Evolutionary conservation across 1,140 invertebrate genomes (phyloP), one percentile per base, ranked within the genome.

Genomic region (Anastatus disparis): DNA sequence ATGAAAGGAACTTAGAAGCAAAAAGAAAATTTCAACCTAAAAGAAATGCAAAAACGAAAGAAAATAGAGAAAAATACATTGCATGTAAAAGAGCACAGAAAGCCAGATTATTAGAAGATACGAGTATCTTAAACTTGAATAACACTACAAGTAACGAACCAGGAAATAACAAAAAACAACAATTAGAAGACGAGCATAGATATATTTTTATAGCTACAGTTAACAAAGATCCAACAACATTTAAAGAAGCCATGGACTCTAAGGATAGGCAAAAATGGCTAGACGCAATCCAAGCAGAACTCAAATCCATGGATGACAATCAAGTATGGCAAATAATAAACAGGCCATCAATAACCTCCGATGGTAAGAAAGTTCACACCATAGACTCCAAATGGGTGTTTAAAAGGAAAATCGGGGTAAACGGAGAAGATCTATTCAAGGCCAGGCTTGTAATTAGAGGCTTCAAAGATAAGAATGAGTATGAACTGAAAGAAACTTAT

Each of bases 361-460:
- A 22, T 0, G 15, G 20, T 15, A 31, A 17, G 3, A 46, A 26
- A 56, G 22, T 13, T 27, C 56, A 68, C 22, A n/a, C 61, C 0
- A 44, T 69, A 0, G 56, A 69, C 38, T 61, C 56, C 1, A 61
- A 38, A 50, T 69, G 67, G 56, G 31, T 69, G 3, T 69, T 69
- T 27, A 69, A 61, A 31, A 55, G 27, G 12, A 68, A 68, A 29
- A 20, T 10, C n/a, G 24, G 20, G 1, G 9, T 9, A 1, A 38
- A 61, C 1, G 66, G 55, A 3, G 1, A 2, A 10, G 42, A 29
- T 10, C 27, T 35, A 59, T 61, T 20, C 44, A 61, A 69, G 12
- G 56, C 56, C 0, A 22, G 44, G 15, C 20, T 61, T 1, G 55
- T 69, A 3, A 59, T 52, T 15, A 22, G 46, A 44, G 48, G 64